phyloP scores from a whole-genome alignment of 2,888 invertebrate genomes.

The Pherbina coryleti region DNA sequence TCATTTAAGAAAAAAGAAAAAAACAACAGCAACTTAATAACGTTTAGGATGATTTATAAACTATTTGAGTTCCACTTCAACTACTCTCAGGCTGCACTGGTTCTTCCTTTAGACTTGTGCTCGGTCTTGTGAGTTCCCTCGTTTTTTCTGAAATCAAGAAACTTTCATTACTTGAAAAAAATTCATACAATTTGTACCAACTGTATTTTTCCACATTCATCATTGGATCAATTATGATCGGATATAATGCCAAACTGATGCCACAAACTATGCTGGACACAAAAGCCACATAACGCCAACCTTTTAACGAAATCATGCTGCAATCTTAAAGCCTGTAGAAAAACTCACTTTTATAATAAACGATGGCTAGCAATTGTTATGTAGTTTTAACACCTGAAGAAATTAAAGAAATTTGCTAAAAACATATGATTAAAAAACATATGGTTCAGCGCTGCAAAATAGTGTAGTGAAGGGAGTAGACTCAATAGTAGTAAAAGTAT shows the following conservation, averaged over 20 bases:
- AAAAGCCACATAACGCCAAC: slow-evolving; percentile 73
- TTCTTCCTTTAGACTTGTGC: slow-evolving; percentile 31
- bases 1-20: no score
- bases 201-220: slow-evolving; percentile 73
- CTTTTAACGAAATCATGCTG: slow-evolving; percentile 66
- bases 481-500: no score
- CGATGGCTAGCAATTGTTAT: no score
- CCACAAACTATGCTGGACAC: slow-evolving; percentile 73
- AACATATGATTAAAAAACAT: no score
- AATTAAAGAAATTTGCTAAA: no score
- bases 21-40: no score
- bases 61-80: not conserved
- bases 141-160: slow-evolving; percentile 12
- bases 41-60: no score
- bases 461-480: no score
- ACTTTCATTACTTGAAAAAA: not conserved
- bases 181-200: slow-evolving; percentile 15
- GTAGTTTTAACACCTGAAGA: no score
- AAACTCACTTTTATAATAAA: no score
- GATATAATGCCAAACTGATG: slow-evolving; percentile 73
- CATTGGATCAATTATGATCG: slow-evolving; percentile 75
- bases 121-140: slow-evolving; percentile 8
- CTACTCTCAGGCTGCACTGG: slow-evolving; percentile 39
- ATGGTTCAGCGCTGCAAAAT: no score
- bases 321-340: no score